Evolutionary conservation across 1,140 invertebrate species (phyloP).

Genomic region (Sipha flava): DNA sequence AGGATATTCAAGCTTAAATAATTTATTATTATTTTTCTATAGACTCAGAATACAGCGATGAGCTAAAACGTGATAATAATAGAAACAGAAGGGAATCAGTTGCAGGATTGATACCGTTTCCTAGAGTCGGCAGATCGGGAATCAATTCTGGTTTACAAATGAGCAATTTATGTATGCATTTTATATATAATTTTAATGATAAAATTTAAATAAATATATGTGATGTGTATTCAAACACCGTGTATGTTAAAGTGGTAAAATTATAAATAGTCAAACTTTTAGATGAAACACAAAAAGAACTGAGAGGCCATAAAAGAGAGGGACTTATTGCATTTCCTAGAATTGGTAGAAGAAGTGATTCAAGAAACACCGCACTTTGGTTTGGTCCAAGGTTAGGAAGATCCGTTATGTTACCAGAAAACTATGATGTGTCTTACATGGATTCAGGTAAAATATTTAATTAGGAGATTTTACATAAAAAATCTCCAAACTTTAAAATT

Average conservation of each 20-base stretch:
- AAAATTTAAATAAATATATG: too few relatives aligned
- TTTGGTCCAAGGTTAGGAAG: constrained; percentile 20
- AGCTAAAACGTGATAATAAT: not conserved
- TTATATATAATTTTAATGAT: not conserved
- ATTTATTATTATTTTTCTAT: not conserved
- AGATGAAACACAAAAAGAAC: not conserved
- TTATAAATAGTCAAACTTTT: not conserved
- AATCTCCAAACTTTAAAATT: too few relatives aligned
- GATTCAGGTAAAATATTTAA: not conserved
- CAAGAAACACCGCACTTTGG: not conserved
- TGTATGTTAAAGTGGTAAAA: too few relatives aligned
- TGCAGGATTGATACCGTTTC: constrained; percentile 32
- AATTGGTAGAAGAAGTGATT: constrained; percentile 19
- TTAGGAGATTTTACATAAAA: too few relatives aligned
- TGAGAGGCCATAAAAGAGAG: constrained; percentile 21
- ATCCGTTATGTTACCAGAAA: not conserved
- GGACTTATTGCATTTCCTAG: constrained; percentile 30
- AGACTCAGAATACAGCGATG: constrained; percentile 3
- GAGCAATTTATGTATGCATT: not conserved
- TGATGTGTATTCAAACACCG: too few relatives aligned
- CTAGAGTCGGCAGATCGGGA: constrained; percentile 21
- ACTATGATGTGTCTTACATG: not conserved
- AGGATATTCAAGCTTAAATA: not conserved
- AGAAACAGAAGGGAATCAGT: not conserved
- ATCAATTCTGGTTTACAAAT: not conserved